These are phyloP conservation scores for Melanostoma mellinum DNA, from an alignment of 2,888 invertebrate genomes.

Conservation along the genomic window DNA sequence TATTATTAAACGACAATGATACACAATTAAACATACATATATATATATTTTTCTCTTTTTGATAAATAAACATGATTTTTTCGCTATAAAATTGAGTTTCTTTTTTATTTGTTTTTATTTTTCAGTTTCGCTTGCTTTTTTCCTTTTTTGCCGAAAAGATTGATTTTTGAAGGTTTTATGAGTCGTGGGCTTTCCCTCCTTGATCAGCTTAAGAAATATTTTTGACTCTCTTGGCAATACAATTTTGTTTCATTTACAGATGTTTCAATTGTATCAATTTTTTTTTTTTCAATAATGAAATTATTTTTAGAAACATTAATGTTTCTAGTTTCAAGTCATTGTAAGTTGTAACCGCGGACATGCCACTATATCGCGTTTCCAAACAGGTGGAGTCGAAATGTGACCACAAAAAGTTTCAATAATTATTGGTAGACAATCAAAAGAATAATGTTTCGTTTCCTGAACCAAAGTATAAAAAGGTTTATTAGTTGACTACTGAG, in stretches of 20 bases:
- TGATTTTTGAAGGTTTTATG: conserved; percentile 3
- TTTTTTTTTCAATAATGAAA: too few relatives aligned
- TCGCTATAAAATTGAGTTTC: conserved; percentile 60
- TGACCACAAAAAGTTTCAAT: too few relatives aligned
- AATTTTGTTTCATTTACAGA: background rate
- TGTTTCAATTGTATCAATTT: too few relatives aligned
- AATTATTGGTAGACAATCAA: too few relatives aligned
- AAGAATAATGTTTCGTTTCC: too few relatives aligned
- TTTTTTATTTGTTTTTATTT: conserved; percentile 13
- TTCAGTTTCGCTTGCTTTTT: background rate
- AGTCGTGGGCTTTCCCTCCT: background rate
- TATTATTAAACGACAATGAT: conserved; percentile 71
- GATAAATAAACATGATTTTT: conserved; percentile 72
- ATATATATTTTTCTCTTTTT: conserved; percentile 68
- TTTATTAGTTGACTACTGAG: too few relatives aligned
- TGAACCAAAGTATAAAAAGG: too few relatives aligned
- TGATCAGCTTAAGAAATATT: background rate
- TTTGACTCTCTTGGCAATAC: background rate
- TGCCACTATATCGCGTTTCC: too few relatives aligned
- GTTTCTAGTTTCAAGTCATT: too few relatives aligned
- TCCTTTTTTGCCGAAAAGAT: background rate
- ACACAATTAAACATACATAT: conserved; percentile 64
- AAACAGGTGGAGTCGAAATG: too few relatives aligned
- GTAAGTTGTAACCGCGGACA: too few relatives aligned
- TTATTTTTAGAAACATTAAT: too few relatives aligned